Percentiles rank a stretch among this genome's conserved stretches.
These are phyloP conservation scores for Papilio xuthus DNA, from an alignment of 1,140 invertebrate genomes.

Conservation along the genomic window DNA sequence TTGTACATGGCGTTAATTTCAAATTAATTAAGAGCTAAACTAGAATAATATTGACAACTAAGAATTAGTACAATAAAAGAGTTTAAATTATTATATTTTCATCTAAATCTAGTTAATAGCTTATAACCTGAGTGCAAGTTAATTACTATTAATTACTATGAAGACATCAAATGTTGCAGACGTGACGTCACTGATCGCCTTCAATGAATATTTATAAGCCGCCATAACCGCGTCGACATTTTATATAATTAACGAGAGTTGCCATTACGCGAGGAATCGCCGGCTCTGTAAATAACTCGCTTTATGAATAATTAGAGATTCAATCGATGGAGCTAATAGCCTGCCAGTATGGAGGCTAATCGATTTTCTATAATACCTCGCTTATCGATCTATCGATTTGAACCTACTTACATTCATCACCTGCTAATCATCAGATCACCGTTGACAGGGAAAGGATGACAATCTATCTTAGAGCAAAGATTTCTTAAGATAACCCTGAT, in stretches of 20 bases:
- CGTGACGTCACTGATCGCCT: constrained; percentile 34
- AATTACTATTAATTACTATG: not conserved
- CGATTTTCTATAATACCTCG: constrained; percentile 24
- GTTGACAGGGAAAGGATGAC: constrained; percentile 5
- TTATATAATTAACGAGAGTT: constrained; percentile 71
- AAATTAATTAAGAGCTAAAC: too few relatives aligned
- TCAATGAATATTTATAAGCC: constrained; percentile 71
- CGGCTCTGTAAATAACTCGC: constrained; percentile 51
- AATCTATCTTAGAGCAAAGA: not conserved
- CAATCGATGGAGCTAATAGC: constrained; percentile 63
- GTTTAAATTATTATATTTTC: too few relatives aligned
- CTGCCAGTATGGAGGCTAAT: constrained; percentile 39
- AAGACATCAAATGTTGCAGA: constrained; percentile 13
- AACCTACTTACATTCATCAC: constrained; percentile 8
- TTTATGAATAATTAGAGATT: constrained; percentile 71
- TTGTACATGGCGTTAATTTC: not conserved
- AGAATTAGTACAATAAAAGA: too few relatives aligned
- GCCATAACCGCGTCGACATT: constrained; percentile 68
- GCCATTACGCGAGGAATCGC: constrained; percentile 51
- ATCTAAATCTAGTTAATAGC: too few relatives aligned
- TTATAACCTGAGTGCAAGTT: too few relatives aligned
- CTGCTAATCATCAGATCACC: not conserved
- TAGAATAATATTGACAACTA: too few relatives aligned
- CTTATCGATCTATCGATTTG: constrained; percentile 5
- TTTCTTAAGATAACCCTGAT: not conserved